Percentiles rank a stretch among this genome's conserved stretches.
Conservation (phyloP, 2,113 vertebrate genomes). For the Girardinichthys multiradiatus region DNA sequence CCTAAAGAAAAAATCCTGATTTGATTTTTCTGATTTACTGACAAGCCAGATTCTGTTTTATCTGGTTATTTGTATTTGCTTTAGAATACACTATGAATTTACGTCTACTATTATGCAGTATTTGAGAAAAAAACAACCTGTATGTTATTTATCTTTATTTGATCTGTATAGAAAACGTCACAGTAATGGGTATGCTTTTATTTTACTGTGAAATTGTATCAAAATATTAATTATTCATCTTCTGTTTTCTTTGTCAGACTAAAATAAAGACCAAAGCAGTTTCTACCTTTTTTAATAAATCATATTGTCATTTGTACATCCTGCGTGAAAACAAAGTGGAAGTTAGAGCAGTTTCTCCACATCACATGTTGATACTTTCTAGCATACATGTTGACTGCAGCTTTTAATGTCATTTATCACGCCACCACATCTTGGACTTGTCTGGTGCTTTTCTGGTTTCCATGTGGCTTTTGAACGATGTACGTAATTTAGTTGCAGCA, state of each 20-base stretch:
- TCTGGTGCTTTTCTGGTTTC: conserved; percentile 27
- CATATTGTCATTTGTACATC: neutral
- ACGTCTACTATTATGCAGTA: neutral
- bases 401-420: conserved; percentile 44
- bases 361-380: neutral
- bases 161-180: conserved; percentile 1
- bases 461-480: conserved; percentile 49
- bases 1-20: neutral
- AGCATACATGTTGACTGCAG: neutral
- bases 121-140: neutral
- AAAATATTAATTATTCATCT: conserved; percentile 13
- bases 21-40: neutral
- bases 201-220: neutral
- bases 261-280: conserved; percentile 63
- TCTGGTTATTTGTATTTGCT: neutral
- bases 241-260: conserved; percentile 16
- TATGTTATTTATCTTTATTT: conserved; percentile 11
- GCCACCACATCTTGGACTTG: conserved; percentile 54
- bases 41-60: neutral
- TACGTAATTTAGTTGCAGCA: conserved; percentile 38
- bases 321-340: neutral
- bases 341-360: conserved; percentile 26
- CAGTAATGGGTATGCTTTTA: neutral
- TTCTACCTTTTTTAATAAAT: conserved; percentile 22
- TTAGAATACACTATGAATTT: neutral